Base-by-base conservation (phyloP, 2,113 vertebrate genomes). In the Neolamprologus cancellatus region DNA sequence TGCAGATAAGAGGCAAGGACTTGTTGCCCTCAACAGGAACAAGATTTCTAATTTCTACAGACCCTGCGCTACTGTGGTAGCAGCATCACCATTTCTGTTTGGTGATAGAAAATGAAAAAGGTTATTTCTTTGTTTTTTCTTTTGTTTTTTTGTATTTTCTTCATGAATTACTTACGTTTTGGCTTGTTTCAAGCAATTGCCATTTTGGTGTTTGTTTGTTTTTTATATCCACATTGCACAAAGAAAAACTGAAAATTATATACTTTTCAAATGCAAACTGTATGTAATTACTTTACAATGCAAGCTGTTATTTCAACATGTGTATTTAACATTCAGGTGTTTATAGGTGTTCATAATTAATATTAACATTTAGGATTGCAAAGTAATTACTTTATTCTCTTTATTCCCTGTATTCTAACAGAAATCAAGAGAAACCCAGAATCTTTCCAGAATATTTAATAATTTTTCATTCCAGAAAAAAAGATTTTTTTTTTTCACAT, bases 1-100 rank as follows among this genome's bases (percentile, higher is more conserved):
- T 89, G 76, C 89, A 93, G 94, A 96, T 95, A 96, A 96, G 93
- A 94, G 80, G 89, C 93, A 94, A 95, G 91, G 93, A 94, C 94
- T 95, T 94, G 87, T 94, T 94, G 93, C 93, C 94, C 91, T 93
- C 83, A 25, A 93, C 88, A 88, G 78, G 30, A 91, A 92, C 93
- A 95, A 86, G 57, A 90, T 88, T 84, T 88, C 59, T 90, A 69
- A 87, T 90, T 92, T 86, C 87, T 74, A 85, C 50, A 23, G 78
- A 28, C 57, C 84, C 54, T 71, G 8, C 28, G 12, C 66, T 39
- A 14, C 18, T 83, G 83, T 28, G 1, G 32, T 34, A 44, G 14
- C 61, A 61, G 28, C 82, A 85, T 52, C 23, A 32, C 34, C 14
- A n/a, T 59, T 59, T 78, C 28, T 44, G 11, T 74, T 64, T 11